Base-by-base conservation (phyloP, 2,797 vertebrate genomes). In the Malurus leucopterus region DNA sequence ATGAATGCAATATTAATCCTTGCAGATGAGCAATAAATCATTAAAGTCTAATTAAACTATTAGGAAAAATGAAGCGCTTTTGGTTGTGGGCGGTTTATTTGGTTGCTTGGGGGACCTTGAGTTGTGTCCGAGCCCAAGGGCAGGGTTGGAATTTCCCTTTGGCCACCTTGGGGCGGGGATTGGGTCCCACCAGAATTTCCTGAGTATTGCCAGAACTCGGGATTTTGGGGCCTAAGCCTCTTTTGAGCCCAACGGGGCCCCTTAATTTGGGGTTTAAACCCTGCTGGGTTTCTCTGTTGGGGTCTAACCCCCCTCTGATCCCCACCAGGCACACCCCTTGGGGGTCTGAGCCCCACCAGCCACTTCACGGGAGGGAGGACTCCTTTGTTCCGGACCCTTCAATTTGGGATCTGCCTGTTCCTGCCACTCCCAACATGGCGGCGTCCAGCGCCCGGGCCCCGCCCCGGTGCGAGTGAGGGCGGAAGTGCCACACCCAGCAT, bases 1-100 rank as follows among this genome's bases (percentile, higher is more conserved):
- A 97, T 97, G 96, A 95, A 97, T 97, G 97, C 97, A 98, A 97
- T 97, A 97, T 97, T 97, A 97, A 97, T 97, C 96, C 96, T 97
- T 95, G 97, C 97, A 97, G 96, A 97, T 96, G 95, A 98, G 97
- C 97, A 98, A 97, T 98, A 98, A 94, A 97, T 96, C 96, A 97
- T 96, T 97, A 96, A 97, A 97, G 85, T 97, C 95, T 94, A 95
- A 96, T 97, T 97, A 97, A 97, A 96, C 93, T 91, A 88, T 94
- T 92, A 96, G 92, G 95, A 87, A 89, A 94, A 93, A 65, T 1
- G 5, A 63, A 65, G 13, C 1, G 5, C 40, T 61, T 32, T 6
- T 2, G 67, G 65, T 70, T 27, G 19, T 78, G 62, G 65, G 40
- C 49, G 9, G 43, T 86, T 92, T 83, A 1, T 85, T 84, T 61